Base-by-base conservation (phyloP, 2,113 vertebrate species). In the Lota lota region DNA sequence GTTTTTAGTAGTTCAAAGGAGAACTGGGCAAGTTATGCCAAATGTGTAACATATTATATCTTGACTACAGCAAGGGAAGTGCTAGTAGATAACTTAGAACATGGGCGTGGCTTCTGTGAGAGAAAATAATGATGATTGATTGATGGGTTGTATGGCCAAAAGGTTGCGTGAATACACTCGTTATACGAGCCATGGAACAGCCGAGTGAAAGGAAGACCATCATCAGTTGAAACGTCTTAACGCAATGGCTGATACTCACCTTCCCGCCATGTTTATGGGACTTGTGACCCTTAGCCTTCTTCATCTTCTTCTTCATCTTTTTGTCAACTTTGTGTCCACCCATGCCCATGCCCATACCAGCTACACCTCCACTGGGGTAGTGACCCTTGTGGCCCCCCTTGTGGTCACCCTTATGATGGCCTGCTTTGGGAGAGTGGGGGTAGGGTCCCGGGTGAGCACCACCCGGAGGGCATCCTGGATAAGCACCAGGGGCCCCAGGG, bases 301-400 rank as follows among this genome's bases (percentile, higher is more conserved):
- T 93, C 82, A 75, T 74, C 80, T 90, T 94, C 84, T 94, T 95
- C 76, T 73, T 87, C 83, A 91, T 80, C 87, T 95, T 95, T 88
- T 94, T 94, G 72, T 93, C 74, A 65, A 53, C 71, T 79, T 88
- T 87, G 33, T 84, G 82, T 74, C 77, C 90, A 2, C 84, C 88
- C 15, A 85, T 73, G 28, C 88, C 83, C 40, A 47, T 47, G 12
- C 40, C 40, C 40, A 47, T 47, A 12, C 40, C 40, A 64, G 77
- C 22, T 90, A 0, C 50, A 88, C 88, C 22, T 16, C 3, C 75
- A 90, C 67, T 57, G 88, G 90, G 58, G 82, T 78, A 0, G 7
- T 81, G 4, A 19, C 81, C 78, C 58, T 88, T 81, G 15, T 81
- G 68, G 19, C 79, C 47, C n/a, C 68, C 66, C 63, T 83, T 80